Evolutionary conservation across 1,140 invertebrate genomes (phyloP), one percentile per base, ranked within the genome.

Genomic region (Philotrypesis tridentata): DNA sequence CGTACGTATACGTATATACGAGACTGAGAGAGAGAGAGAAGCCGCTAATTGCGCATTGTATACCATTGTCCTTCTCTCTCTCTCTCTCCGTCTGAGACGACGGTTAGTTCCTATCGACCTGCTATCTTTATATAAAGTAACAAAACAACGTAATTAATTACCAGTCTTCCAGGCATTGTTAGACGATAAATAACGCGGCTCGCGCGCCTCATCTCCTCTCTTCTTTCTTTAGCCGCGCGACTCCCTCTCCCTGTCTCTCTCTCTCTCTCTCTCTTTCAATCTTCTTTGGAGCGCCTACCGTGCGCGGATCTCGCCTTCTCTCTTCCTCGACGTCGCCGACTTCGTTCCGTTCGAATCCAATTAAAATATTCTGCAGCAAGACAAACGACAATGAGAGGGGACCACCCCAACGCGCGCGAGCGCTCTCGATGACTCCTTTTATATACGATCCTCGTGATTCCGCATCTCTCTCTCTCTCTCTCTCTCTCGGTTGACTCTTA

Each of bases 101-200:
- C 23, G 87, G 87, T 90, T 90, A 89, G 88, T 88, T 90, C 86
- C 87, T 89, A 91, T 91, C 90, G 88, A 90, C 85, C 87, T 89
- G 89, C 89, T 91, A 91, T 90, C 90, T 92, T 89, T 89, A 90
- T 91, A 90, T 90, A 90, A 90, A 89, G 88, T 89, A 91, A 91
- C 90, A 91, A 91, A 92, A 91, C 89, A 89, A 89, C 87, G 87
- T 91, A 92, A 92, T 91, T 92, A 92, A 92, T 92, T 92, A 90
- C 87, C 89, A 90, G 90, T 92, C 89, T 87, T 87, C 83, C 87
- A 86, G 74, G 86, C 88, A 91, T 91, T 91, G 90, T 92, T 92
- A 88, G 87, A 91, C 89, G 88, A 91, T 92, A 92, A 91, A 91
- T 91, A 91, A 92, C 89, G 83, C 83, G 67, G 84, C 65, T 82